Base-by-base conservation (phyloP, 1,140 invertebrate genomes). In the Sarcophaga bullata region DNA sequence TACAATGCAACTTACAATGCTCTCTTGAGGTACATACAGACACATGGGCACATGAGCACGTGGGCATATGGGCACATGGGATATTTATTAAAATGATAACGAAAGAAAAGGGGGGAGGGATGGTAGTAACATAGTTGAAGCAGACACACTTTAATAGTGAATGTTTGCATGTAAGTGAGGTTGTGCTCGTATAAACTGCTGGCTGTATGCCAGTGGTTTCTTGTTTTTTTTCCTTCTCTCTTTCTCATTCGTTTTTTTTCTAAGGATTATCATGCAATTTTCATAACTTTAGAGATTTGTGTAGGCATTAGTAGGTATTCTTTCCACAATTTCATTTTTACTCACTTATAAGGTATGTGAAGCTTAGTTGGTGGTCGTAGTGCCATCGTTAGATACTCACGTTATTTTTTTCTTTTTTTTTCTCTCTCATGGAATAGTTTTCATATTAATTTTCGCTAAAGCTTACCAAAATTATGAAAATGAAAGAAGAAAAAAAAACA, bases 231-330 rank as follows among this genome's bases (percentile, higher is more conserved):
- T 54, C n/a, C n/a, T 58, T 58, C n/a, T 58, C n/a, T 15, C 0
- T 58, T 13, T 58, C n/a, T 58, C n/a, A 15, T 58, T 58, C 52
- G 11, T 58, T 13, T 50, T 78, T 78, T 78, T 78, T 37, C 25
- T 19, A 52, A 52, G 75, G 75, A 78, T 78, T 78, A 78, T 78
- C 75, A 78, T 78, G 75, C 47, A 78, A 78, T 78, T 78, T 78
- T 78, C 75, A 78, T 78, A 78, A 78, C 75, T 78, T 78, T 78
- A 78, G 48, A 78, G 75, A 78, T 78, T 78, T 78, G 19, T 11
- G 75, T 78, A 78, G 75, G 75, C 75, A 78, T 78, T 78, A 78
- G 75, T 50, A 19, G 50, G n/a, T 25, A 68, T 68, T 19, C 17
- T 68, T 68, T n/a, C 13, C 19, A 10, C 62, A 68, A 10, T 68